Evolutionary conservation across 2,113 vertebrate genomes (phyloP).

Genomic region (Anguilla rostrata): DNA sequence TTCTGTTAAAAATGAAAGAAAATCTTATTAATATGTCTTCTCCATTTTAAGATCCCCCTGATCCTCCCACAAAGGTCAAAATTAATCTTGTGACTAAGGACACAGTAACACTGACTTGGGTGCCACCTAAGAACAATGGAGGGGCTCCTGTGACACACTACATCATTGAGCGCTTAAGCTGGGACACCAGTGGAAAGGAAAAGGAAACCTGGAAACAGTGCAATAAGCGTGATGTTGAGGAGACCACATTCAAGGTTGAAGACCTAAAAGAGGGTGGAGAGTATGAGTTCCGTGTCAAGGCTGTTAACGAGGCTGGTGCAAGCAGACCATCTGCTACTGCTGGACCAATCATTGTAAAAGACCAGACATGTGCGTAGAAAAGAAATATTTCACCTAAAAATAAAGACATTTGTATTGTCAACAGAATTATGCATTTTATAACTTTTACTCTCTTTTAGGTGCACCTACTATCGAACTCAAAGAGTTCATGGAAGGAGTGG

Average conservation of each 20-base stretch:
- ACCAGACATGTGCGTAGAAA: conserved; percentile 88
- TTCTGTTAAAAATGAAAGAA: not conserved
- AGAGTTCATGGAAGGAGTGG: conserved; percentile 90
- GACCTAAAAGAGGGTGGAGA: conserved; percentile 87
- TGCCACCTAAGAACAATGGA: conserved; percentile 91
- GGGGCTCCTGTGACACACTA: conserved; percentile 95
- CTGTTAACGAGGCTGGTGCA: conserved; percentile 91
- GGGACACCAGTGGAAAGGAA: conserved; percentile 89
- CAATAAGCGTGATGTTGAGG: conserved; percentile 86
- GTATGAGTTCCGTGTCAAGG: conserved; percentile 97
- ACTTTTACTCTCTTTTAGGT: conserved; percentile 65
- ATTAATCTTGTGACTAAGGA: conserved; percentile 90
- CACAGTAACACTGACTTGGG: conserved; percentile 88
- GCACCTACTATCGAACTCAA: conserved; percentile 86
- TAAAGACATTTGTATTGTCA: not conserved
- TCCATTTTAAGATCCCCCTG: conserved; percentile 82
- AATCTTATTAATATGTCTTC: conserved; percentile 7
- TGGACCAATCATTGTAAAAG: conserved; percentile 89
- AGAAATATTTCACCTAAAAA: not conserved
- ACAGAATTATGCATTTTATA: conserved; percentile 9
- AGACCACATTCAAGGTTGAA: conserved; percentile 82
- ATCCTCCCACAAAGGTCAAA: conserved; percentile 91
- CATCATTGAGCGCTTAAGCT: conserved; percentile 88
- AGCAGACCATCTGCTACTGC: conserved; percentile 88
- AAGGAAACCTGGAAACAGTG: conserved; percentile 97